These are phyloP conservation scores for Drosophila heteroneura DNA, from an alignment of 2,888 invertebrate genomes.

Conservation along the genomic window DNA sequence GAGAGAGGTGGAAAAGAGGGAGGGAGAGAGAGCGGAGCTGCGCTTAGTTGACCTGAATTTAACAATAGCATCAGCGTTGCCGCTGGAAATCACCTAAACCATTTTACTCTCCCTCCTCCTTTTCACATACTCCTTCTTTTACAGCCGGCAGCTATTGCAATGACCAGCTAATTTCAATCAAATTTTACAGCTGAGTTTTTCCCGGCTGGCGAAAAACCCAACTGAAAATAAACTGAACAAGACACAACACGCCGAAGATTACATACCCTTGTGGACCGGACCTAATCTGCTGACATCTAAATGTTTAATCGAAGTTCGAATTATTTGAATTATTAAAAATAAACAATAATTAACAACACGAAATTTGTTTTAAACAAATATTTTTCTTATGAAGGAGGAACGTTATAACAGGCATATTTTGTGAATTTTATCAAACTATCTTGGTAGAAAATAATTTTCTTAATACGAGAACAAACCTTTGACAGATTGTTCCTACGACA, in stretches of 20 bases:
- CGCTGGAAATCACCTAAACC: slow-evolving; percentile 34
- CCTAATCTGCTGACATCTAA: background rate
- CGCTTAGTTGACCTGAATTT: slow-evolving; percentile 63
- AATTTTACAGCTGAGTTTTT: slow-evolving; percentile 48
- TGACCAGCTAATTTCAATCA: slow-evolving; percentile 64
- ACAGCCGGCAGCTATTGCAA: slow-evolving; percentile 32
- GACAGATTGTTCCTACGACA: background rate
- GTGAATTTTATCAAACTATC: background rate
- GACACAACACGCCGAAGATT: background rate
- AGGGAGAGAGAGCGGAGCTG: slow-evolving; percentile 8
- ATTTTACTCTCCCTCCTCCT: background rate
- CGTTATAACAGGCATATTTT: background rate
- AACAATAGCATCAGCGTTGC: slow-evolving; percentile 35
- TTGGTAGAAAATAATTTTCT: background rate
- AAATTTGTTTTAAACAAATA: background rate
- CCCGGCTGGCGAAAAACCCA: slow-evolving; percentile 8
- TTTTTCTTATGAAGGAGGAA: background rate
- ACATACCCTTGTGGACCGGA: background rate
- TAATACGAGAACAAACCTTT: background rate
- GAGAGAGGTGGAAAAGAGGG: background rate
- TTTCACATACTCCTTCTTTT: slow-evolving; percentile 4
- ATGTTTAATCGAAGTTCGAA: background rate
- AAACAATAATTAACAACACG: background rate
- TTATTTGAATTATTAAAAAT: background rate
- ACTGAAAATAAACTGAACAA: slow-evolving; percentile 3